A percentile compares a stretch with the other conserved stretches of the same genome.
These are phyloP conservation scores for Nylanderia fulva DNA, from an alignment of 1,140 invertebrate species.

Conservation along the genomic window DNA sequence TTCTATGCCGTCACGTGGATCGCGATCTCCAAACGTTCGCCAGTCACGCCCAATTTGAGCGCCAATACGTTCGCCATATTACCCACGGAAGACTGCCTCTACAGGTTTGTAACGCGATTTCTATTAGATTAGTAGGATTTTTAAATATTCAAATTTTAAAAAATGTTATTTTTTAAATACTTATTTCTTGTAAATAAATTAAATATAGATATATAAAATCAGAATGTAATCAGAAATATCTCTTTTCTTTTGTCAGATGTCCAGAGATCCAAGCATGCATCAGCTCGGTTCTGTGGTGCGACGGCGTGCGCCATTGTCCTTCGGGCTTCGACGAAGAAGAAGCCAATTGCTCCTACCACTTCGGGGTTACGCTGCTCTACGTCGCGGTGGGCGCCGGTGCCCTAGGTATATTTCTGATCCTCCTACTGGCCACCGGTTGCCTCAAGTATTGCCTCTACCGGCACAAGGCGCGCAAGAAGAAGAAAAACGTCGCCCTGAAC, in stretches of 20 bases:
- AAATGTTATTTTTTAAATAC: neutral
- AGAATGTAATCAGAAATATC: neutral
- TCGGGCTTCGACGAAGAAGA: constrained; percentile 91
- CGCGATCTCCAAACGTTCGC: constrained; percentile 90
- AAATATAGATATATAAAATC: no score
- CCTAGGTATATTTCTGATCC: constrained; percentile 85
- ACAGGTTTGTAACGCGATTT: constrained; percentile 86
- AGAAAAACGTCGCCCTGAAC: constrained; percentile 86
- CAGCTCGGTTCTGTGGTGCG: constrained; percentile 90
- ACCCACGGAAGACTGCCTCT: constrained; percentile 89
- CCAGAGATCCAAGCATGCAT: constrained; percentile 91
- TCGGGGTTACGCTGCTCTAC: constrained; percentile 89
- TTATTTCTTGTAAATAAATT: neutral
- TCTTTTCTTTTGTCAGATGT: constrained; percentile 84
- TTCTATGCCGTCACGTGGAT: constrained; percentile 92
- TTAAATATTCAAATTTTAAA: neutral
- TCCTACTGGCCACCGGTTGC: constrained; percentile 88
- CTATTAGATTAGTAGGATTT: no score
- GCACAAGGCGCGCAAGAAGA: constrained; percentile 88
- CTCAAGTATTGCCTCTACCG: constrained; percentile 88
- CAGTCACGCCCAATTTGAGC: constrained; percentile 82
- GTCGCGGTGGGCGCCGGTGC: constrained; percentile 88
- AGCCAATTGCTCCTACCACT: constrained; percentile 90
- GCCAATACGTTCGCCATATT: constrained; percentile 87
- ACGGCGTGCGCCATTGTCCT: constrained; percentile 90